These are phyloP conservation scores for Turritopsis rubra DNA, from an alignment of 30 jellyfish, hydroid and myxozoan genomes.

Conservation along the genomic window DNA sequence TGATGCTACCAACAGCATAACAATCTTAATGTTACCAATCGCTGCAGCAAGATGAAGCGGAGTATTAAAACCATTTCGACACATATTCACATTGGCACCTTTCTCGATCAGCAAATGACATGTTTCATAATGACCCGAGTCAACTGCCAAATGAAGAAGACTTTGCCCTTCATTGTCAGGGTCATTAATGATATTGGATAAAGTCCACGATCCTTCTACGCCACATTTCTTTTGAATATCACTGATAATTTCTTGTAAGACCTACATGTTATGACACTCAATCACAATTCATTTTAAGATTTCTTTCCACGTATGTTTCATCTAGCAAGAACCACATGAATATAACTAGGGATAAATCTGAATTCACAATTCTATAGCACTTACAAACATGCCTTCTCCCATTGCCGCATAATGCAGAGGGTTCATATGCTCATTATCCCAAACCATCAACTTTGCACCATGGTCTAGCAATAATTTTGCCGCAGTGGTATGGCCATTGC, in stretches of 20 bases:
- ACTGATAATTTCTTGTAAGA: slow-evolving; percentile 29
- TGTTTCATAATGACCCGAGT: slow-evolving; percentile 30
- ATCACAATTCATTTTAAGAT: too few relatives aligned
- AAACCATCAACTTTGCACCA: slow-evolving; percentile 33
- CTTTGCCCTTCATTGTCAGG: slow-evolving; percentile 42
- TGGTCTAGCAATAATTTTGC: slow-evolving; percentile 16
- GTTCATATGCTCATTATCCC: slow-evolving; percentile 51
- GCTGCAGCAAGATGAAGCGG: slow-evolving; percentile 67
- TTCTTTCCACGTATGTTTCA: too few relatives aligned
- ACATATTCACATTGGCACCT: slow-evolving; percentile 42
- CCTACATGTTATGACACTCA: slow-evolving; percentile 24
- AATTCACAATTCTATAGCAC: not conserved
- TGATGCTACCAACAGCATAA: slow-evolving; percentile 32
- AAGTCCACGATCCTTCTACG: not conserved
- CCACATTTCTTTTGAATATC: slow-evolving; percentile 27
- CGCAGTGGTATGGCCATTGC: slow-evolving; percentile 39
- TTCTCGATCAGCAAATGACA: slow-evolving; percentile 31
- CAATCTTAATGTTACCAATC: slow-evolving; percentile 41
- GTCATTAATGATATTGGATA: slow-evolving; percentile 33
- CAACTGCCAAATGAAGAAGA: slow-evolving; percentile 53
- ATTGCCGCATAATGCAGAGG: slow-evolving; percentile 71
- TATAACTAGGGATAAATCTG: too few relatives aligned
- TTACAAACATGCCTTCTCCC: slow-evolving; percentile 40
- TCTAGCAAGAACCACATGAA: too few relatives aligned
- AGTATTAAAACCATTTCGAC: slow-evolving; percentile 35